Percentiles rank a stretch among this genome's conserved stretches.
Conservation (phyloP, 2,113 vertebrate species). For the Archilochus colubris region DNA sequence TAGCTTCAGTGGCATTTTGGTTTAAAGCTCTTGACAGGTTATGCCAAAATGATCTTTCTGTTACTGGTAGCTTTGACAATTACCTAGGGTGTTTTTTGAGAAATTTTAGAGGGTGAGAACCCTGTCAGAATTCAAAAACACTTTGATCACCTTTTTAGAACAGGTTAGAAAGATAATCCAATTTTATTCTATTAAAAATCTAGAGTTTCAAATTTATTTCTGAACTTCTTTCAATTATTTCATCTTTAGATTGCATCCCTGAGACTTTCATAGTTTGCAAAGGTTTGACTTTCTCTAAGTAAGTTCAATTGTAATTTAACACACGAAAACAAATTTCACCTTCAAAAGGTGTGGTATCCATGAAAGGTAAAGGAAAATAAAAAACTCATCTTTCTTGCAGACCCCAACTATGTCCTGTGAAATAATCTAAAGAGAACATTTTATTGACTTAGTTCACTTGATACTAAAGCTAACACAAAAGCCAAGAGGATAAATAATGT, state of each 20-base stretch:
- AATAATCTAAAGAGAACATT: neutral
- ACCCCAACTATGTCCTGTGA: neutral
- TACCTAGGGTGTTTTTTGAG: neutral
- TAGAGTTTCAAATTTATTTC: neutral
- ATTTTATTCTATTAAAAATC: neutral
- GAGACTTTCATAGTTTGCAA: neutral
- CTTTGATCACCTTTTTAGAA: neutral
- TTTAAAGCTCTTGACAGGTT: neutral
- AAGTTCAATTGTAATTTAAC: neutral
- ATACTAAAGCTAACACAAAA: neutral
- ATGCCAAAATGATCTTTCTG: neutral
- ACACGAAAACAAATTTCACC: neutral
- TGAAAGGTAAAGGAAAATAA: neutral
- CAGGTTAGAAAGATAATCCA: neutral
- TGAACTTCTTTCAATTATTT: neutral
- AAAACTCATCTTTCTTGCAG: neutral
- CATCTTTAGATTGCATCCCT: neutral
- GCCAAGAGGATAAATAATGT: slow-evolving; percentile 51
- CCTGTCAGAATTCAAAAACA: neutral
- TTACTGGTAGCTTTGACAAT: neutral
- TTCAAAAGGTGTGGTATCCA: neutral
- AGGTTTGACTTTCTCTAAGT: neutral
- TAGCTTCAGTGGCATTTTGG: neutral
- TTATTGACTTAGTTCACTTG: slow-evolving; percentile 35
- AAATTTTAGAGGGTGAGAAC: neutral